Percentiles rank a stretch among this genome's conserved stretches.
Conservation (phyloP, 2,888 invertebrate genomes). For the Eurytoma californica region DNA sequence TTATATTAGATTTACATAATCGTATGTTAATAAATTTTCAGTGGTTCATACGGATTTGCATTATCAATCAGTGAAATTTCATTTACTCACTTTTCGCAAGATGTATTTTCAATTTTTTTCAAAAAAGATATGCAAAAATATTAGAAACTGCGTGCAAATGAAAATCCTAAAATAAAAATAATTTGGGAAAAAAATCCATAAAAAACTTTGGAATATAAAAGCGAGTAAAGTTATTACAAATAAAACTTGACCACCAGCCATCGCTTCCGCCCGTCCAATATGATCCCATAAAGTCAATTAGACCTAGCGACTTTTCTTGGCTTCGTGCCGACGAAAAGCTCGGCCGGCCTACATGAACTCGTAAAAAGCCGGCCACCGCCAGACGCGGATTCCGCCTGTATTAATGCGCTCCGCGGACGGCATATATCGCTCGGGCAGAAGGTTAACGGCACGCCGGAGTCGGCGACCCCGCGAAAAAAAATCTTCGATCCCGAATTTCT, state of each 20-base stretch:
- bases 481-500: background rate
- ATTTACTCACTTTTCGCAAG: too few relatives aligned
- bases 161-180: background rate
- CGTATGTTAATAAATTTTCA: too few relatives aligned
- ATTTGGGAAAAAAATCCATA: background rate
- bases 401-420: background rate
- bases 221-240: background rate
- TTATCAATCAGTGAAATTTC: too few relatives aligned
- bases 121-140: too few relatives aligned
- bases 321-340: slow-evolving; percentile 24
- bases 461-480: background rate
- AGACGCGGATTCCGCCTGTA: background rate
- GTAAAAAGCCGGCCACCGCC: slow-evolving; percentile 5
- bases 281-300: slow-evolving; percentile 40
- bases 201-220: background rate
- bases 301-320: slow-evolving; percentile 23
- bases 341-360: background rate
- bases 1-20: too few relatives aligned
- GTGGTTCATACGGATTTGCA: too few relatives aligned
- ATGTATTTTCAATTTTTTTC: too few relatives aligned
- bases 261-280: background rate
- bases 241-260: background rate
- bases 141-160: background rate
- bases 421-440: slow-evolving; percentile 27
- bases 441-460: slow-evolving; percentile 32